Base-by-base conservation (phyloP, 2,888 invertebrate genomes). In the Leucophenga maculata region DNA sequence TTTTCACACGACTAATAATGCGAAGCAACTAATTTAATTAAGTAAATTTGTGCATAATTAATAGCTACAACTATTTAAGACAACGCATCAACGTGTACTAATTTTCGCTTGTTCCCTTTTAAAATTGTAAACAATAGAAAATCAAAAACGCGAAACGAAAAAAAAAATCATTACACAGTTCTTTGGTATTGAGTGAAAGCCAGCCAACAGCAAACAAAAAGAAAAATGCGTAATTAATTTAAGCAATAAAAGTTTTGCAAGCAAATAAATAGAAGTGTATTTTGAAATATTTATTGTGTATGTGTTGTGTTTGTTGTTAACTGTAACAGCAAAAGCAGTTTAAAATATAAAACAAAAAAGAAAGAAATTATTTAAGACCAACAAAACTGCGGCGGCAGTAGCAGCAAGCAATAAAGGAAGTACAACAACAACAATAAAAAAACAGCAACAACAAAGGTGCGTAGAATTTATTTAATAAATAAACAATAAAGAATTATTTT, bases 211-310 rank as follows among this genome's bases (percentile, higher is more conserved):
- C 60, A 44, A 32, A 60, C 2, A 11, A 39, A 3, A n/a, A 57
- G 31, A 20, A 57, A 26, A 14, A 60, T 60, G 60, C 60, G 60
- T 60, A 60, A 60, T 60, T 57, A 31, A n/a, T 57, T 39, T 39
- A 39, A 39, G 39, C 39, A 39, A 39, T 39, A 39, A 39, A n/a
- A 39, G 39, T 39, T 39, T 39, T 8, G 39, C 39, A 39, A 39
- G 39, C 8, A 39, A 39, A 11, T 11, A 39, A 32, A 32, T 32
- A 57, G 31, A 57, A 57, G 57, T 57, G 55, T 31, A 39, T 39
- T 39, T 11, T 11, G 11, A 39, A 39, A 39, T 39, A 39, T 11
- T 39, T 8, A 39, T 6, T 39, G 39, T 39, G 39, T 9, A 11
- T 39, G 39, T 39, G 11, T 39, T 39, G 39, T 39, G 39, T 39